Evolutionary conservation across 1,140 invertebrate genomes (phyloP).

Genomic region (Bacillus rossius): DNA sequence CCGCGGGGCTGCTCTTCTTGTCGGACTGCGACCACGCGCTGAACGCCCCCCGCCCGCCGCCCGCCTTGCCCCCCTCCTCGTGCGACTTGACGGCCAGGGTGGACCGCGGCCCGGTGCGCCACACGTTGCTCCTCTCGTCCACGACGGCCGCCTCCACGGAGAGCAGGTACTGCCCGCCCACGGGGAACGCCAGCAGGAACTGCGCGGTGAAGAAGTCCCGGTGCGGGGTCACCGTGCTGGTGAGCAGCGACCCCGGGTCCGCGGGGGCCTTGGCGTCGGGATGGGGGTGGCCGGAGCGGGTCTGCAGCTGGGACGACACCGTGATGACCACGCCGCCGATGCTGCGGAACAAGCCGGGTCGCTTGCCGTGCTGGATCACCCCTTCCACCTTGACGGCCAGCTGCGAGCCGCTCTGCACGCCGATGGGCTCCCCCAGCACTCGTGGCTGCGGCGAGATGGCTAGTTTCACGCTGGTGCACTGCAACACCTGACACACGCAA

Average conservation of each 20-base stretch:
- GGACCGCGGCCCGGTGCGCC: slow-evolving; percentile 50
- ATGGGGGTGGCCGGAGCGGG: slow-evolving; percentile 22
- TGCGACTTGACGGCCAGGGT: slow-evolving; percentile 45
- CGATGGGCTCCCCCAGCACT: slow-evolving; percentile 66
- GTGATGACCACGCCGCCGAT: slow-evolving; percentile 65
- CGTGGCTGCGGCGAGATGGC: slow-evolving; percentile 79
- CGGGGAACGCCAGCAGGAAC: slow-evolving; percentile 53
- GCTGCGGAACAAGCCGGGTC: slow-evolving; percentile 58
- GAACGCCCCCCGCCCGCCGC: too few relatives aligned
- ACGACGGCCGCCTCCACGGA: slow-evolving; percentile 61
- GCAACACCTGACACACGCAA: background rate
- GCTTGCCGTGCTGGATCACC: slow-evolving; percentile 65
- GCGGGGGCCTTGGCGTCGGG: slow-evolving; percentile 45
- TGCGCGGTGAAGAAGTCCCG: slow-evolving; percentile 76
- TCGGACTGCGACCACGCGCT: too few relatives aligned
- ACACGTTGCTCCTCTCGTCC: slow-evolving; percentile 52
- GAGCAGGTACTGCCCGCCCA: slow-evolving; percentile 53
- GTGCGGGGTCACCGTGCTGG: slow-evolving; percentile 64
- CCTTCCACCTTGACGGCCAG: slow-evolving; percentile 84
- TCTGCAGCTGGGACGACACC: slow-evolving; percentile 56
- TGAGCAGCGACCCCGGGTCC: slow-evolving; percentile 47
- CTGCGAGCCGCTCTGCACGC: slow-evolving; percentile 67
- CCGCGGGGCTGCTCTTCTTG: too few relatives aligned
- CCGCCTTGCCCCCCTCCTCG: slow-evolving; percentile 36
- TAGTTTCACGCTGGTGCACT: slow-evolving; percentile 45